Conservation (phyloP, 1,140 invertebrate genomes). For the Drosophila nannoptera region DNA sequence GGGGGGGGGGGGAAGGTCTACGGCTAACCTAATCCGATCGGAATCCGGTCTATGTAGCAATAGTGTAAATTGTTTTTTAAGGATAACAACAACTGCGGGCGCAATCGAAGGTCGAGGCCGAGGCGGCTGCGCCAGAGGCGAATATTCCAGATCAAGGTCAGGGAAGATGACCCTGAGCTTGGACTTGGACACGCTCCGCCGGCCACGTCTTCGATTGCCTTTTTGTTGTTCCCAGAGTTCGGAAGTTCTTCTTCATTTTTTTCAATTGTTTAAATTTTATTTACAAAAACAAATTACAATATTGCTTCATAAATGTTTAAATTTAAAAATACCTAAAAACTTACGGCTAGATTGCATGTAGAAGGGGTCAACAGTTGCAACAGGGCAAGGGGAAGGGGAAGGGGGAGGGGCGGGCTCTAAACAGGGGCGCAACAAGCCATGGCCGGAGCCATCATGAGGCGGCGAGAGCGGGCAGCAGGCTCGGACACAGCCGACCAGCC, state of each 20-base stretch:
- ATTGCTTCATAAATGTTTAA: constrained; percentile 74
- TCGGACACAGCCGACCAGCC: constrained; percentile 24
- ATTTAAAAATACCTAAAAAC: constrained; percentile 76
- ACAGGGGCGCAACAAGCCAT: constrained; percentile 21
- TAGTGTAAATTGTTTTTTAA: constrained; percentile 70
- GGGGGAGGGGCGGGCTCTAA: constrained; percentile 4
- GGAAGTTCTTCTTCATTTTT: constrained; percentile 35
- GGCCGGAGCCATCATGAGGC: constrained; percentile 17
- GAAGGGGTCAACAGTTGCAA: constrained; percentile 62
- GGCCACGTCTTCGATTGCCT: background rate
- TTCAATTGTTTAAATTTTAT: constrained; percentile 76
- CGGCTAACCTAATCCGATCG: constrained; percentile 23
- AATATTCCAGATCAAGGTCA: constrained; percentile 49
- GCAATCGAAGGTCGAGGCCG: constrained; percentile 32
- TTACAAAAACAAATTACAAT: constrained; percentile 78
- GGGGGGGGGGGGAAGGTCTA: background rate
- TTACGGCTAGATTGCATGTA: constrained; percentile 63
- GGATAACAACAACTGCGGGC: constrained; percentile 26
- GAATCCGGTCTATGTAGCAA: constrained; percentile 53
- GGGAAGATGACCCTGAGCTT: constrained; percentile 59
- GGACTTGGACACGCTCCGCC: constrained; percentile 5
- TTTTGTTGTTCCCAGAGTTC: constrained; percentile 30
- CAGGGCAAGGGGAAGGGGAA: too few relatives aligned
- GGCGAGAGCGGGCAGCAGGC: background rate
- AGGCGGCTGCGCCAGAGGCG: constrained; percentile 11